Percentiles rank a stretch among this genome's conserved stretches.
These are phyloP conservation scores for Albula goreensis DNA, from an alignment of 2,113 vertebrate genomes.

Conservation along the genomic window DNA sequence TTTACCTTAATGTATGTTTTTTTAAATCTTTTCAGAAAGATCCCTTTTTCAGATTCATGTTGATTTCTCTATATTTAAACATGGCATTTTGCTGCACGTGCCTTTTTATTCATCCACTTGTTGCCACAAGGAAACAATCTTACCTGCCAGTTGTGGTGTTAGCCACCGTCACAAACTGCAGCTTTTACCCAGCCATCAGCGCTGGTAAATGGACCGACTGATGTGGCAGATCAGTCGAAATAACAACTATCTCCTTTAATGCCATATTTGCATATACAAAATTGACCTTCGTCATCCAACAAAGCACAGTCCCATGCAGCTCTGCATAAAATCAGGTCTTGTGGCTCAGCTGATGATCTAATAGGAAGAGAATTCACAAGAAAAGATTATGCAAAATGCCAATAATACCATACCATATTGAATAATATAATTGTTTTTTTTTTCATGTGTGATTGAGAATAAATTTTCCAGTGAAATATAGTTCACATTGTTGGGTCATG, in stretches of 20 bases:
- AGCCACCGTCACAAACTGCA: background rate
- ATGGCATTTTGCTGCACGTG: slow-evolving; percentile 8
- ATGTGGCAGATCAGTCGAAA: slow-evolving; percentile 62
- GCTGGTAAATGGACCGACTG: slow-evolving; percentile 45
- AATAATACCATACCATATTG: slow-evolving; percentile 53
- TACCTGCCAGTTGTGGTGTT: background rate
- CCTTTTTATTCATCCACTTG: slow-evolving; percentile 24
- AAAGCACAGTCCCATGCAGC: slow-evolving; percentile 47
- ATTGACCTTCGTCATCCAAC: slow-evolving; percentile 60
- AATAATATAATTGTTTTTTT: background rate
- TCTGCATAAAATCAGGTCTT: slow-evolving; percentile 42
- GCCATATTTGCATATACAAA: slow-evolving; percentile 74
- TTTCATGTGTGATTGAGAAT: background rate
- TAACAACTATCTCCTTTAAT: slow-evolving; percentile 63
- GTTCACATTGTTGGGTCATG: background rate
- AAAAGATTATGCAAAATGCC: slow-evolving; percentile 63
- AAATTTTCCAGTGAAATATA: background rate
- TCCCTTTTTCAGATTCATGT: background rate
- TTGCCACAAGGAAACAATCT: slow-evolving; percentile 24
- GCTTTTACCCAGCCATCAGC: slow-evolving; percentile 34
- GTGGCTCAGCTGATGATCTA: slow-evolving; percentile 53
- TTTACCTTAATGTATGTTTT: slow-evolving; percentile 5
- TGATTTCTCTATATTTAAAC: slow-evolving; percentile 1
- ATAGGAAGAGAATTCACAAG: slow-evolving; percentile 60
- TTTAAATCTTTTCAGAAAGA: slow-evolving; percentile 1